These are phyloP conservation scores for Himalopsyche kuldschensis DNA, from an alignment of 2,888 invertebrate genomes.

Conservation along the genomic window DNA sequence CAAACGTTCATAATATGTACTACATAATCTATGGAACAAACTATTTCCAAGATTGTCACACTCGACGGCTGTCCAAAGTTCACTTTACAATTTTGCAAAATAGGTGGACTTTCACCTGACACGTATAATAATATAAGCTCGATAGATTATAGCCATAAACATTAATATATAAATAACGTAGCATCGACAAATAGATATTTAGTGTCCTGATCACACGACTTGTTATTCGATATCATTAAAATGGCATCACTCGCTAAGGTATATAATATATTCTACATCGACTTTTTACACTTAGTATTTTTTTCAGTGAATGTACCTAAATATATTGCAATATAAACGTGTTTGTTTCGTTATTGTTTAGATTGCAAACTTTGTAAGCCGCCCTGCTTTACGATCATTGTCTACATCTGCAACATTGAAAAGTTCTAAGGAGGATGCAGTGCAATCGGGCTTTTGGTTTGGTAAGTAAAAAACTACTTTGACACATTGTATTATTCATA, in stretches of 20 bases:
- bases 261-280: neutral
- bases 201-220: neutral
- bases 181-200: neutral
- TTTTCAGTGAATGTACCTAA: neutral
- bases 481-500: too few species aligned
- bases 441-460: slow-evolving; percentile 20
- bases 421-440: neutral
- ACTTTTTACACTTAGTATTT: neutral
- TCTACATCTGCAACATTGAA: slow-evolving; percentile 16
- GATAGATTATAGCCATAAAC: neutral
- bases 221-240: neutral
- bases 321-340: neutral
- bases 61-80: neutral
- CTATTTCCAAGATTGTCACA: neutral
- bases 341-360: neutral
- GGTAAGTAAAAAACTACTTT: slow-evolving; percentile 5
- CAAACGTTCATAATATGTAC: too few species aligned
- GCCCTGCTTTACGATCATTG: slow-evolving; percentile 16
- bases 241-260: slow-evolving; percentile 25
- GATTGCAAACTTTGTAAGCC: slow-evolving; percentile 9
- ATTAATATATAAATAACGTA: neutral
- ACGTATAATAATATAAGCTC: neutral
- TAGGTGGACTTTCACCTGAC: neutral
- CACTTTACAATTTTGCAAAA: neutral
- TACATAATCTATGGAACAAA: too few species aligned